These are phyloP conservation scores for Muscidifurax raptorellus DNA, from an alignment of 1,140 invertebrate species.

Conservation along the genomic window DNA sequence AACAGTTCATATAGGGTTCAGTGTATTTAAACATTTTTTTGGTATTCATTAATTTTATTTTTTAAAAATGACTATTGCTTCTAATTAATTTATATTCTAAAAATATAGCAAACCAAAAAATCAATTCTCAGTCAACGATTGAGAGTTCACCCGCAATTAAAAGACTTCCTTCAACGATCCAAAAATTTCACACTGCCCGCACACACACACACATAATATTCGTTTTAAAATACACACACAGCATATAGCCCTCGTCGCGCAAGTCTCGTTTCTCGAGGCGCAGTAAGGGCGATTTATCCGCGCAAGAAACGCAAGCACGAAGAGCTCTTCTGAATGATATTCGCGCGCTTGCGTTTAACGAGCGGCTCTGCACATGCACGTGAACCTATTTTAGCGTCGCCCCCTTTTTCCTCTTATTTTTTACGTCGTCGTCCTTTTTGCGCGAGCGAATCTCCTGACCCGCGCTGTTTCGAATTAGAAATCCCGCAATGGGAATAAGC, in stretches of 20 bases:
- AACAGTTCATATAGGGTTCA: too few relatives aligned
- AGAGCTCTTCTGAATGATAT: neutral
- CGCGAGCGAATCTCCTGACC: neutral
- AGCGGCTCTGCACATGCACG: neutral
- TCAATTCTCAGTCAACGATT: too few relatives aligned
- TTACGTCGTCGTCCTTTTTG: neutral
- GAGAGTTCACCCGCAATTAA: too few relatives aligned
- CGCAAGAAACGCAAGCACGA: conserved; percentile 10
- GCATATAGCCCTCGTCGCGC: neutral
- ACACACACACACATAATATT: neutral
- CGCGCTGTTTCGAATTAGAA: conserved; percentile 23
- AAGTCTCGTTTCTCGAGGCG: neutral
- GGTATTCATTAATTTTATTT: too few relatives aligned
- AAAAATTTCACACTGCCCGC: neutral
- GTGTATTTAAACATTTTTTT: too few relatives aligned
- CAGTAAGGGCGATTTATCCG: neutral
- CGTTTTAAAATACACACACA: neutral
- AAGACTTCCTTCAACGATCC: too few relatives aligned
- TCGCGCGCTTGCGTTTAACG: neutral
- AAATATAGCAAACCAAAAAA: too few relatives aligned
- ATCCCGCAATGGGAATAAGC: neutral
- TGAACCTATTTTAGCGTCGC: neutral
- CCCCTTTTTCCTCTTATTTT: neutral
- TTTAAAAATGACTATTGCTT: too few relatives aligned
- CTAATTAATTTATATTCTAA: too few relatives aligned